phyloP scores from a whole-genome alignment of 2,888 invertebrate genomes.

The Drosophila quinaria region DNA sequence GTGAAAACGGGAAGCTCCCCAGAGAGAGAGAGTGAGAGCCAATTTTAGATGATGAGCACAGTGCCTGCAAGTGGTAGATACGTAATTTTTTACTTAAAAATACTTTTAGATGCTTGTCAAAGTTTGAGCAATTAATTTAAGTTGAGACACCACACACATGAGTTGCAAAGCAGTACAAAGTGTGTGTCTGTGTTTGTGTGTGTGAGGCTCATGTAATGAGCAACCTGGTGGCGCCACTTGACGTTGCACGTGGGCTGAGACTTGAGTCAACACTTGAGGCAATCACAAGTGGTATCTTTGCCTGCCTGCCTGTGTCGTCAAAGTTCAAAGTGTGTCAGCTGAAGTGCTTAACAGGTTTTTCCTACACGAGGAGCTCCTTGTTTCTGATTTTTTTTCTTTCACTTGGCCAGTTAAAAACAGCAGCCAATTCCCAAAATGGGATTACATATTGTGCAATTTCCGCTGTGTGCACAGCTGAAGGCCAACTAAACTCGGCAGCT shows the following conservation, averaged over 20 bases:
- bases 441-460: constrained; percentile 55
- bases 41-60: constrained; percentile 12
- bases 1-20: constrained; percentile 18
- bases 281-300: constrained; percentile 22
- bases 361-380: not conserved
- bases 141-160: constrained; percentile 21
- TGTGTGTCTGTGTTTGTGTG: constrained; percentile 6
- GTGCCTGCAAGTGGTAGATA: constrained; percentile 63
- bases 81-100: constrained; percentile 49
- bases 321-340: constrained; percentile 35
- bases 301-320: constrained; percentile 6
- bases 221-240: constrained; percentile 32
- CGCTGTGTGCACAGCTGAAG: constrained; percentile 28
- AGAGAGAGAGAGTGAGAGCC: constrained; percentile 1
- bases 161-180: not conserved
- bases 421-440: constrained; percentile 45
- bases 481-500: not conserved
- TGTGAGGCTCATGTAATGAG: constrained; percentile 45
- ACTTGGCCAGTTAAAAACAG: constrained; percentile 40
- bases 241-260: no score
- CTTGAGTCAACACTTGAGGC: constrained; percentile 40
- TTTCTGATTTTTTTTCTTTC: constrained; percentile 24
- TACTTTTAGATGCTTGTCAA: constrained; percentile 31
- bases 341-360: constrained; percentile 39
- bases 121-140: constrained; percentile 54